Evolutionary conservation across 2,113 vertebrate species (phyloP).

Genomic region (Colaptes auratus): DNA sequence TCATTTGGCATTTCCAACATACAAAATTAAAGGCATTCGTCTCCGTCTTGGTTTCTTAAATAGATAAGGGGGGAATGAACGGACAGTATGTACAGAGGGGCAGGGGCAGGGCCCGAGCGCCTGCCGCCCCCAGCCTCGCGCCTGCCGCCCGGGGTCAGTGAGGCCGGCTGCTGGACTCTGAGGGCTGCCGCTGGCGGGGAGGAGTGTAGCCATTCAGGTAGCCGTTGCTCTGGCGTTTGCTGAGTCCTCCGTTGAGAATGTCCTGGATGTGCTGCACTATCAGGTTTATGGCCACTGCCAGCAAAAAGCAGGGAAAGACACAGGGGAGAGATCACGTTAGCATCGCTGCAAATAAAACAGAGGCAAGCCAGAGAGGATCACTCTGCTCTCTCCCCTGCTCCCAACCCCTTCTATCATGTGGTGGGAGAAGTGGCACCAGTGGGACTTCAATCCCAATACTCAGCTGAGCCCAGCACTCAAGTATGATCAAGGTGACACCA

Average conservation of each 20-base stretch:
- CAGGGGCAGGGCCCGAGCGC: neutral
- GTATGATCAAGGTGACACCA: neutral
- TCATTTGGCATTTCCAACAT: slow-evolving; percentile 51
- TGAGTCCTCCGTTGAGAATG: slow-evolving; percentile 92
- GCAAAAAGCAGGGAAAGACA: neutral
- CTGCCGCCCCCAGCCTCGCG: neutral
- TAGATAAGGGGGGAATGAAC: slow-evolving; percentile 38
- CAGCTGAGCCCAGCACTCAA: neutral
- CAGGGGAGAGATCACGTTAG: neutral
- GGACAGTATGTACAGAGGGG: slow-evolving; percentile 57
- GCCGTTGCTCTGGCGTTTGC: slow-evolving; percentile 89
- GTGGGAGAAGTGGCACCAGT: neutral
- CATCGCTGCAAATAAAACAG: neutral
- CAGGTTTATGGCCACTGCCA: slow-evolving; percentile 95
- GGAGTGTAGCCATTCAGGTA: slow-evolving; percentile 84
- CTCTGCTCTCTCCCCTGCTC: neutral
- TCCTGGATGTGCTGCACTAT: slow-evolving; percentile 99
- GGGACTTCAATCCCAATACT: neutral
- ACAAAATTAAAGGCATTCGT: slow-evolving; percentile 70
- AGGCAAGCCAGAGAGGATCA: neutral
- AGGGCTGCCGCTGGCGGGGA: slow-evolving; percentile 84
- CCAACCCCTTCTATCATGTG: neutral
- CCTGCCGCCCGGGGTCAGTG: slow-evolving; percentile 81
- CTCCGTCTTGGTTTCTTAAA: slow-evolving; percentile 72
- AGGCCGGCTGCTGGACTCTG: slow-evolving; percentile 94